Conservation (phyloP, 2,888 invertebrate species). For the Andricus curvator region DNA sequence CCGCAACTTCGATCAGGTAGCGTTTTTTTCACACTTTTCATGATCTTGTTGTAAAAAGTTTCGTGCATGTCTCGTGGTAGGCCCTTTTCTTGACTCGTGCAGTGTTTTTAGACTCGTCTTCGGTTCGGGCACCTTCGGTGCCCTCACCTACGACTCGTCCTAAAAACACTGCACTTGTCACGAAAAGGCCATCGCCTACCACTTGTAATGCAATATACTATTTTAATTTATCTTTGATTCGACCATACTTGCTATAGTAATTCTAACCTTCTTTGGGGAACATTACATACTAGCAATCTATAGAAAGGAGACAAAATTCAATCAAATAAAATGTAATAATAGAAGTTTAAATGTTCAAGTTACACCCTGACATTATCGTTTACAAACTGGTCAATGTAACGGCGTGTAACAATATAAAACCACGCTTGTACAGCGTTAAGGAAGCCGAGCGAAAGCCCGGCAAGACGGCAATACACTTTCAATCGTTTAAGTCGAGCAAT, state of each 20-base stretch:
- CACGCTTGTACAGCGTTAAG: constrained; percentile 16
- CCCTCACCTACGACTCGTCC: too few relatives aligned
- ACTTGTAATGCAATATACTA: too few relatives aligned
- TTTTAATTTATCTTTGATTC: background rate
- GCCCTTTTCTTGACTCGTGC: too few relatives aligned
- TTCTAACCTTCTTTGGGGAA: background rate
- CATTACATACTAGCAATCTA: constrained; percentile 9
- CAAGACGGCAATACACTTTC: constrained; percentile 46
- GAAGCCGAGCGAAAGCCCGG: constrained; percentile 43
- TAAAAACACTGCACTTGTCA: too few relatives aligned
- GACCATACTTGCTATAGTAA: too few relatives aligned
- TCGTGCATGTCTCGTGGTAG: too few relatives aligned
- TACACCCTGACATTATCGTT: constrained; percentile 30
- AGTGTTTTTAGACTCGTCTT: too few relatives aligned
- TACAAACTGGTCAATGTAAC: constrained; percentile 33
- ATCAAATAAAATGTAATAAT: constrained; percentile 13
- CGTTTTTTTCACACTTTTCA: too few relatives aligned
- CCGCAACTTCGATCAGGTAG: too few relatives aligned
- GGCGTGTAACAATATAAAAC: constrained; percentile 26
- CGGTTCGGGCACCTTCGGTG: too few relatives aligned
- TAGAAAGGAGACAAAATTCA: constrained; percentile 24
- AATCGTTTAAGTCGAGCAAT: constrained; percentile 46
- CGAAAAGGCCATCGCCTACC: too few relatives aligned
- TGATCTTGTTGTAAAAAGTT: too few relatives aligned
- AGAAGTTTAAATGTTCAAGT: constrained; percentile 2